Evolutionary conservation across 2,888 invertebrate species (phyloP), one percentile per base, ranked within the genome.

Genomic region (Pseudococcus longispinus): DNA sequence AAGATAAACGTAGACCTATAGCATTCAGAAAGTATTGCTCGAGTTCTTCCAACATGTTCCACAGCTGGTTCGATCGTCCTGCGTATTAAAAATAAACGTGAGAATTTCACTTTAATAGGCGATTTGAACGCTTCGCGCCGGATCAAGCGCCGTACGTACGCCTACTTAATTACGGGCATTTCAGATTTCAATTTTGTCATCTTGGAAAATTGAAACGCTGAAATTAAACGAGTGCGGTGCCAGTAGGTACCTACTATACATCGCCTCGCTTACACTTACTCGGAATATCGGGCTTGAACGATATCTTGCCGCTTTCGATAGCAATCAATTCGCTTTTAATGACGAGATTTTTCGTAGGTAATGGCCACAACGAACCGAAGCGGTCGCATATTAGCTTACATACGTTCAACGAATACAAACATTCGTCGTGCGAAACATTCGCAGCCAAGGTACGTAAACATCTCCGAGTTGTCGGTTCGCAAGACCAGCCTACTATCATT

Each of bases 291-390:
- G 44, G 32, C 6, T 74, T 85, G 80, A 86, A 86, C 26, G 86
- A 37, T 46, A 86, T 86, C 4, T 46, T 86, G 26, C 86, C 86
- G 4, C 37, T 32, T 23, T 86, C 46, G 80, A 86, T 55, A 11
- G 86, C 18, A 11, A 77, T n/a, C 6, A 86, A 80, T 11, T 29
- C 23, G 15, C 9, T 55, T n/a, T 32, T 8, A 5, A 86, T 44
- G n/a, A 13, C 13, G 37, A 86, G 18, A 18, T 80, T 90, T 15
- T 93, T 94, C 1, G 93, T 93, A 0, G 95, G 95, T 89, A 91
- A 91, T 0, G 95, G 95, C 95, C 95, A 95, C 20, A 95, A 91
- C 0, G 93, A 92, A 0, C 95, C 94, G 89, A 93, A 93, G 44
- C 92, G 91, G 0, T 94, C 95, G 89, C 95, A 95, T 0, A 93